Evolutionary conservation across 2,888 invertebrate species (phyloP).

Genomic region (Dione vanillae): DNA sequence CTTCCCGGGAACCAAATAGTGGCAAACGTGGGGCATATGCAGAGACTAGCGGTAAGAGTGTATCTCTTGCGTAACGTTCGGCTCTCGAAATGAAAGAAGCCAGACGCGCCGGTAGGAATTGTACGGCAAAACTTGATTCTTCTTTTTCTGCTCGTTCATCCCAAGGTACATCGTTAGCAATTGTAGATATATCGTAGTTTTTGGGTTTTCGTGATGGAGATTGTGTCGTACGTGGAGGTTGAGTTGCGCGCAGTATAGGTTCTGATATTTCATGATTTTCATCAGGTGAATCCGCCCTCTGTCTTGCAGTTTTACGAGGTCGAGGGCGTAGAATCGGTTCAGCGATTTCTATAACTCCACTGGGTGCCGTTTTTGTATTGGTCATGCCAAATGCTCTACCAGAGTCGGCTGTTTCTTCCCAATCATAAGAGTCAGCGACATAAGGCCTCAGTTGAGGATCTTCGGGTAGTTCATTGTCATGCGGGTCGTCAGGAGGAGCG

Average conservation of each 20-base stretch:
- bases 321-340: constrained; percentile 89
- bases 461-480: constrained; percentile 76
- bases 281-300: constrained; percentile 77
- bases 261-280: constrained; percentile 86
- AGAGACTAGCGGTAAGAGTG: constrained; percentile 89
- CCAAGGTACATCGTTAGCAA: constrained; percentile 67
- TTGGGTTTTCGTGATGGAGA: constrained; percentile 70
- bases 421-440: constrained; percentile 78
- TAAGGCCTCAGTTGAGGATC: constrained; percentile 69
- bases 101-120: constrained; percentile 90
- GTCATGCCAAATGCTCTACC: constrained; percentile 87
- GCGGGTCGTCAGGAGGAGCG: constrained; percentile 59
- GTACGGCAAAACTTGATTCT: constrained; percentile 86
- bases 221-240: constrained; percentile 61
- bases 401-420: constrained; percentile 80
- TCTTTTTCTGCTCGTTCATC: constrained; percentile 68
- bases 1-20: constrained; percentile 80
- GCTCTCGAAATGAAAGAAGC: constrained; percentile 92
- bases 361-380: constrained; percentile 73
- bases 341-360: constrained; percentile 86
- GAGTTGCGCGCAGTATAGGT: constrained; percentile 84
- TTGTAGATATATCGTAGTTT: constrained; percentile 75
- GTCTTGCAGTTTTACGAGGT: constrained; percentile 81
- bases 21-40: constrained; percentile 91
- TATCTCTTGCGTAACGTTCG: constrained; percentile 91